Percentiles rank a stretch among this genome's conserved stretches.
These are phyloP conservation scores for Corythornis leucogaster DNA, from an alignment of 2,797 vertebrate species.

Conservation along the genomic window DNA sequence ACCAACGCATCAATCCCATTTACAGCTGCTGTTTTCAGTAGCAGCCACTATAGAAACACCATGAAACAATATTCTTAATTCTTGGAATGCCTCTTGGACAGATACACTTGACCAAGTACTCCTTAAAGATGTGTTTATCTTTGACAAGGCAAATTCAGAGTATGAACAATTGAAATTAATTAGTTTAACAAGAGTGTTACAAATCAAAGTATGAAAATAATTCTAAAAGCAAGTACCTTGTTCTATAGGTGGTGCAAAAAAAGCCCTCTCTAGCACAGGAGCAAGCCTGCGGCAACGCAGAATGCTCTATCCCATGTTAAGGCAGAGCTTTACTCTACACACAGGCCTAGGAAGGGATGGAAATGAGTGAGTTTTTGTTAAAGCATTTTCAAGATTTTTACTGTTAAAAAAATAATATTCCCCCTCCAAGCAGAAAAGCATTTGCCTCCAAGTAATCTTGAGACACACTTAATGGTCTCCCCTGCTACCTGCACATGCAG, in stretches of 20 bases:
- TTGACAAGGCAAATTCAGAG: background rate
- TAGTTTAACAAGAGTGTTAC: background rate
- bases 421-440: background rate
- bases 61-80: background rate
- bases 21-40: background rate
- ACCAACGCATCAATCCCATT: background rate
- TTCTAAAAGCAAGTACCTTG: background rate
- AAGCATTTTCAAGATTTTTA: background rate
- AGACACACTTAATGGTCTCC: too few species aligned
- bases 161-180: background rate
- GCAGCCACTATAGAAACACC: background rate
- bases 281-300: fast-evolving
- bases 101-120: background rate
- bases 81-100: background rate
- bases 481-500: fast-evolving
- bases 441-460: background rate
- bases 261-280: background rate
- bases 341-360: background rate
- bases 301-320: fast-evolving
- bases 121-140: background rate
- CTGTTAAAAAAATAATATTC: background rate
- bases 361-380: background rate
- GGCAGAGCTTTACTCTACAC: background rate
- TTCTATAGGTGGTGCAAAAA: background rate
- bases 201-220: background rate